Percentiles rank a stretch among this genome's conserved stretches.
phyloP scores from a whole-genome alignment of 2,797 vertebrate genomes.

The Pangasius djambal region DNA sequence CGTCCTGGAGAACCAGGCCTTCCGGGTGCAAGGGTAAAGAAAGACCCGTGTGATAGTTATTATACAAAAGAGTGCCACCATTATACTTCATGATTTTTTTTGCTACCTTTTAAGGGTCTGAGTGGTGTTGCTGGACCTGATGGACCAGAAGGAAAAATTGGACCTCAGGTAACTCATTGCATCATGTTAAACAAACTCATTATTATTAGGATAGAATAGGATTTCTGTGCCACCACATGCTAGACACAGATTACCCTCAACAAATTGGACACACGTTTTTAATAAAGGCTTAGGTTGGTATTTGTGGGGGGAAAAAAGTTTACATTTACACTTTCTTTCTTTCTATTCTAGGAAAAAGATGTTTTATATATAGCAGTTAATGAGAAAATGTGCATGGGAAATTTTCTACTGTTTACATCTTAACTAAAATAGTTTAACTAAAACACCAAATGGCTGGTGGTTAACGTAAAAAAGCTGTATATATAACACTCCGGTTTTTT shows the following conservation, averaged over 20 bases:
- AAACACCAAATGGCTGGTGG: background rate
- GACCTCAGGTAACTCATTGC: constrained; percentile 82
- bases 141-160: constrained; percentile 92
- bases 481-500: background rate
- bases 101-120: constrained; percentile 80
- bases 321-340: background rate
- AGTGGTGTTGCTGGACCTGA: constrained; percentile 88
- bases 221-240: background rate
- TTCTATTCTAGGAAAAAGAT: background rate
- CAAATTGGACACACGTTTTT: background rate
- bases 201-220: background rate
- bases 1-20: constrained; percentile 92
- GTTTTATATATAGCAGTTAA: background rate
- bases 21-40: constrained; percentile 91
- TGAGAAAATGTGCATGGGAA: background rate
- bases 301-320: background rate
- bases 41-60: background rate
- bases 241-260: background rate
- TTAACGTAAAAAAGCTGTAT: background rate
- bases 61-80: background rate
- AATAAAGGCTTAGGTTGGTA: background rate
- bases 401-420: background rate
- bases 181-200: background rate
- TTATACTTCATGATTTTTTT: constrained; percentile 6
- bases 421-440: no score